phyloP scores from a whole-genome alignment of 2,797 vertebrate genomes.

The Falco cherrug region DNA sequence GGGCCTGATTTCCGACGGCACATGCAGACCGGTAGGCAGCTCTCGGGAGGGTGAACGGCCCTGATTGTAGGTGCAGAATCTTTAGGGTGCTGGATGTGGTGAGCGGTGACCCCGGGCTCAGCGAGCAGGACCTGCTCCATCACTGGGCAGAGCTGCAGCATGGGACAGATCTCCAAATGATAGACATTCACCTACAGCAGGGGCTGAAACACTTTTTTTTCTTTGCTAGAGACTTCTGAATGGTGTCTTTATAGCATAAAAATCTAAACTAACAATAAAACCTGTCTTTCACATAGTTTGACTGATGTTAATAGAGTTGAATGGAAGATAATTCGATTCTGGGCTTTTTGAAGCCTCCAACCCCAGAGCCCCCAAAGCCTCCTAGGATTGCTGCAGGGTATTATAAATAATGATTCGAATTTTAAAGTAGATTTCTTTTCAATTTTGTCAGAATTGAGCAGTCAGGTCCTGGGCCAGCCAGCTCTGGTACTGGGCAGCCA shows the following conservation, averaged over 20 bases:
- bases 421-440: background rate
- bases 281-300: background rate
- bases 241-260: background rate
- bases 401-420: background rate
- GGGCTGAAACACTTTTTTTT: background rate
- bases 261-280: background rate
- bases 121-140: background rate
- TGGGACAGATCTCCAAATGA: rapidly evolving
- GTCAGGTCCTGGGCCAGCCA: background rate
- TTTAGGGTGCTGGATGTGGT: background rate
- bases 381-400: background rate
- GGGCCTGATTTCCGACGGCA: background rate
- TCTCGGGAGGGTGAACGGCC: background rate
- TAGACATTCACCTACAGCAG: background rate
- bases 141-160: background rate
- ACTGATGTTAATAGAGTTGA: background rate
- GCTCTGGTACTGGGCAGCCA: background rate
- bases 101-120: background rate
- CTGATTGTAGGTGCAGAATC: background rate
- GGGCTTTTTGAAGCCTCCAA: background rate
- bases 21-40: background rate
- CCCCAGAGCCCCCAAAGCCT: background rate
- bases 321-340: background rate
- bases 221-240: background rate
- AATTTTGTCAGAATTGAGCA: background rate